Percentiles rank a stretch among this genome's conserved stretches.
Evolutionary conservation across 2,113 vertebrate species (phyloP).

Genomic region (Thermophis baileyi): DNA sequence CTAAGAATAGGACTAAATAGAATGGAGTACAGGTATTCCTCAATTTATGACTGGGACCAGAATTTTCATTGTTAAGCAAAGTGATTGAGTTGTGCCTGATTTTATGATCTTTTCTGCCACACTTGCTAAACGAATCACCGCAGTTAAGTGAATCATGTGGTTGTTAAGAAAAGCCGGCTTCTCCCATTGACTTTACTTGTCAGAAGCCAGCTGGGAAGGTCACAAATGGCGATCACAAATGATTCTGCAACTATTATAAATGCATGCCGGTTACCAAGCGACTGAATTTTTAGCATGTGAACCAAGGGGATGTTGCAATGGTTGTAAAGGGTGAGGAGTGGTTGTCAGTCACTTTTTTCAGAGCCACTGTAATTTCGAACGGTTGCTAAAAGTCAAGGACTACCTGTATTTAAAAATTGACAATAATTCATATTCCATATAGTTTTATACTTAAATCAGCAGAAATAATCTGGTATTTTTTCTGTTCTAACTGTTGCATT

Average conservation of each 20-base stretch:
- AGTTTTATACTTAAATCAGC: background rate
- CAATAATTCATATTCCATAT: slow-evolving; percentile 4
- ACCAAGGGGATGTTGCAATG: background rate
- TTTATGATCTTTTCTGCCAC: background rate
- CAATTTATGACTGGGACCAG: background rate
- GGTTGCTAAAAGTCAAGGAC: background rate
- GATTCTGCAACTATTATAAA: background rate
- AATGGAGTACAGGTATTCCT: background rate
- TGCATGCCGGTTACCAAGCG: background rate
- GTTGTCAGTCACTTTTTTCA: background rate
- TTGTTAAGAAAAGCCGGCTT: background rate
- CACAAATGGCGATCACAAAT: background rate
- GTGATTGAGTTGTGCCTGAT: background rate
- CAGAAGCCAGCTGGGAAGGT: background rate
- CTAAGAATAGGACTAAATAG: slow-evolving; percentile 37
- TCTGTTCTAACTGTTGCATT: background rate
- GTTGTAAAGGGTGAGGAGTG: background rate
- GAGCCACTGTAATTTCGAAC: background rate
- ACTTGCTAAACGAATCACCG: background rate
- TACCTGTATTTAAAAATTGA: slow-evolving; percentile 25
- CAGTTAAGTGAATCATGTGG: background rate
- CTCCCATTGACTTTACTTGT: background rate
- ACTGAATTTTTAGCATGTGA: background rate
- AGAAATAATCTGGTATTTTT: background rate
- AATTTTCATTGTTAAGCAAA: background rate